Conservation (phyloP, 2,888 invertebrate species). For the Anthrax anthrax region DNA sequence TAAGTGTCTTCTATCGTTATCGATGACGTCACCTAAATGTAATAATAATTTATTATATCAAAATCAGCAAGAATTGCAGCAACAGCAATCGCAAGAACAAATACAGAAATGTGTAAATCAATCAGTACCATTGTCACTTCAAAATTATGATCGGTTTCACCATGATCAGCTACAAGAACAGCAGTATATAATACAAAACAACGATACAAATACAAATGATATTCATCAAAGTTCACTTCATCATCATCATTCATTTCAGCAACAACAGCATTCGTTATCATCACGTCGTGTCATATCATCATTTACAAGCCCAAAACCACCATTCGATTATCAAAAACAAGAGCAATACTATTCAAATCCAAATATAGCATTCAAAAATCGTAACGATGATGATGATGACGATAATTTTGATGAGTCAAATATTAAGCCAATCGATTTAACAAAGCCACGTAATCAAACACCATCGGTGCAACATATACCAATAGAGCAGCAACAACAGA, state of each 20-base stretch:
- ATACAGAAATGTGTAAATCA: too few relatives aligned
- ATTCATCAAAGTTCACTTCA: neutral
- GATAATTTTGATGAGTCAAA: slow-evolving; percentile 24
- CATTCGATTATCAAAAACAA: slow-evolving; percentile 33
- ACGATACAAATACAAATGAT: neutral
- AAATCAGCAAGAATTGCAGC: neutral
- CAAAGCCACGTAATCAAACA: slow-evolving; percentile 25
- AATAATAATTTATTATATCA: slow-evolving; percentile 26
- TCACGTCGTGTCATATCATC: slow-evolving; percentile 19
- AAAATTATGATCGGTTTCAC: neutral
- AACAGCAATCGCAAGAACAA: neutral
- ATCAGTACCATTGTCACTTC: too few relatives aligned
- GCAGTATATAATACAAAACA: too few relatives aligned
- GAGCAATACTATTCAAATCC: slow-evolving; percentile 35
- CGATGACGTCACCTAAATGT: slow-evolving; percentile 39
- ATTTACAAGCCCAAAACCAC: slow-evolving; percentile 32
- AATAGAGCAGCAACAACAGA: slow-evolving; percentile 3
- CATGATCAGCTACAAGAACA: neutral
- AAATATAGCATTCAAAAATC: slow-evolving; percentile 24
- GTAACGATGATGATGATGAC: slow-evolving; percentile 17
- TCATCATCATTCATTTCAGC: too few relatives aligned
- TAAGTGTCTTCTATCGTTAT: slow-evolving; percentile 62
- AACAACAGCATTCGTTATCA: neutral
- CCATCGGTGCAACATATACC: neutral
- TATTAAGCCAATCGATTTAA: slow-evolving; percentile 29